These are phyloP conservation scores for Thrips palmi DNA, from an alignment of 1,140 invertebrate genomes.

Conservation along the genomic window DNA sequence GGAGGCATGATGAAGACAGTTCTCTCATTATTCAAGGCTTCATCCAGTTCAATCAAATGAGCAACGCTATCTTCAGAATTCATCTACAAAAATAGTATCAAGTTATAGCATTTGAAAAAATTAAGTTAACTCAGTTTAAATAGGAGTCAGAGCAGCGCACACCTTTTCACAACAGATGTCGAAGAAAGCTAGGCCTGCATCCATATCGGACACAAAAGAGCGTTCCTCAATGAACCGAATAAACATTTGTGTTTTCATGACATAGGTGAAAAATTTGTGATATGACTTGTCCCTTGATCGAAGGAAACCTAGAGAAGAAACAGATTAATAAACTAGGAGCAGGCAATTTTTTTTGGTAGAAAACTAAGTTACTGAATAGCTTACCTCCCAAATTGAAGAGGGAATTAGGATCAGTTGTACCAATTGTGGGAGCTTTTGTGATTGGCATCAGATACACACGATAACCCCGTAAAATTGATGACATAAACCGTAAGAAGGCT, in stretches of 20 bases:
- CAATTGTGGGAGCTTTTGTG: slow-evolving; percentile 79
- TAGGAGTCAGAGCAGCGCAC: slow-evolving; percentile 16
- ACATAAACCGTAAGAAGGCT: slow-evolving; percentile 93
- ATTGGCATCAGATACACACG: slow-evolving; percentile 80
- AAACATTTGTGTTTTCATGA: slow-evolving; percentile 94
- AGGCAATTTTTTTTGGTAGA: too few species aligned
- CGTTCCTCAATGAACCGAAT: slow-evolving; percentile 97
- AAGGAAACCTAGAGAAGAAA: slow-evolving; percentile 30
- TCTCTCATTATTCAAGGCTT: slow-evolving; percentile 58
- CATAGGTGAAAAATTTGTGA: slow-evolving; percentile 74
- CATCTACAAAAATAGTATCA: slow-evolving; percentile 20
- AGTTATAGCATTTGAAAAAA: too few species aligned
- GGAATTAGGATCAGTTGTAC: slow-evolving; percentile 84
- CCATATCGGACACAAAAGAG: slow-evolving; percentile 93
- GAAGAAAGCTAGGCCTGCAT: slow-evolving; percentile 85
- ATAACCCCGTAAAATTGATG: slow-evolving; percentile 82
- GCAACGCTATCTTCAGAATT: slow-evolving; percentile 30
- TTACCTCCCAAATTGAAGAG: slow-evolving; percentile 87
- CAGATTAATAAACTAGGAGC: background rate
- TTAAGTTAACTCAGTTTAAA: too few species aligned
- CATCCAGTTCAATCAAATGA: slow-evolving; percentile 55
- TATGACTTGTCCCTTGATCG: slow-evolving; percentile 57
- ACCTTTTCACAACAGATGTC: slow-evolving; percentile 87
- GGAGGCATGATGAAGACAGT: slow-evolving; percentile 95
- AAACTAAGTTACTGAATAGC: slow-evolving; percentile 31